These are phyloP conservation scores for Tanypteryx hageni DNA, from an alignment of 2,888 invertebrate genomes.

Conservation along the genomic window DNA sequence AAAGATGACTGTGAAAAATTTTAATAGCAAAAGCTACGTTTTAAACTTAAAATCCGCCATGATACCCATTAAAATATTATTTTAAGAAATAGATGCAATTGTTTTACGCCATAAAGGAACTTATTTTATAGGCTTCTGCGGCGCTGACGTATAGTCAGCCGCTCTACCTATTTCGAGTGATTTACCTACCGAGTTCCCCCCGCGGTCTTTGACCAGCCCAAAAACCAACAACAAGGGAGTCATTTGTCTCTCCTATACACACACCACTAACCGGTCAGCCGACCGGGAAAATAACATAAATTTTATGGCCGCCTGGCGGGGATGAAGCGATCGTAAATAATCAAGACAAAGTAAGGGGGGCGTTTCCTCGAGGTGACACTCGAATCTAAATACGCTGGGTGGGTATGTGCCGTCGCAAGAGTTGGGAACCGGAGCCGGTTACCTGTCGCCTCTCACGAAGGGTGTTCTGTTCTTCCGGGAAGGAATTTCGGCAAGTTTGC, in stretches of 20 bases:
- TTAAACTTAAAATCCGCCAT: too few relatives aligned
- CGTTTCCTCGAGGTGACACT: not conserved
- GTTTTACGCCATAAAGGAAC: not conserved
- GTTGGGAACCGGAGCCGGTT: not conserved
- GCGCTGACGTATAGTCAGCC: not conserved
- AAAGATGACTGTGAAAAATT: too few relatives aligned
- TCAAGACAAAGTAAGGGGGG: slow-evolving; percentile 17
- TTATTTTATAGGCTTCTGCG: not conserved
- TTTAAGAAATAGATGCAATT: not conserved
- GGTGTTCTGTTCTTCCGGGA: not conserved
- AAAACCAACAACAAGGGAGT: not conserved
- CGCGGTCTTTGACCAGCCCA: not conserved
- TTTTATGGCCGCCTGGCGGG: not conserved
- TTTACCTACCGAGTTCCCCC: not conserved
- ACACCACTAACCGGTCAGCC: slow-evolving; percentile 11
- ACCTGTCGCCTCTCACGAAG: not conserved
- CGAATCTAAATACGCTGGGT: slow-evolving; percentile 8
- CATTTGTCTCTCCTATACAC: not conserved
- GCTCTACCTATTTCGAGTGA: not conserved
- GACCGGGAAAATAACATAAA: slow-evolving; percentile 14
- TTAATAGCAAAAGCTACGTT: too few relatives aligned
- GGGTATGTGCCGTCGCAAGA: not conserved
- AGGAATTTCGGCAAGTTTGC: not conserved
- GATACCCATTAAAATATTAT: too few relatives aligned
- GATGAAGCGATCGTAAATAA: not conserved